These are phyloP conservation scores for Elysia crispata DNA, from an alignment of 2,888 invertebrate species.

Conservation along the genomic window DNA sequence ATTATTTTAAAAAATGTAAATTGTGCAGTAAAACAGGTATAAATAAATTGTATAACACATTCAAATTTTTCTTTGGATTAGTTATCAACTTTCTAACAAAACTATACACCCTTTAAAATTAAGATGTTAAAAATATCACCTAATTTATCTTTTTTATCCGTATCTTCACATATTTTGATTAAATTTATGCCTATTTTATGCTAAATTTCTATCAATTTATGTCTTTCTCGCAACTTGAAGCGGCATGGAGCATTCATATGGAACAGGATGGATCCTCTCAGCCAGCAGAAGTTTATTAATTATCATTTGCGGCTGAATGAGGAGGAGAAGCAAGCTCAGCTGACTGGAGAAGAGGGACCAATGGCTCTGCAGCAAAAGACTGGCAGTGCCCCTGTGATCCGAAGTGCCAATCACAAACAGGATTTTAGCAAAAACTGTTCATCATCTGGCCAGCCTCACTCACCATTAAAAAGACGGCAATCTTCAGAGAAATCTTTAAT, in stretches of 20 bases:
- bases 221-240: conserved; percentile 53
- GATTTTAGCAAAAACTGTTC: no score
- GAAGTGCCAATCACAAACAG: conserved; percentile 25
- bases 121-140: no score
- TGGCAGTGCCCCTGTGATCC: conserved; percentile 12
- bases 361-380: background rate
- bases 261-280: conserved; percentile 60
- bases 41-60: no score
- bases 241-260: conserved; percentile 70
- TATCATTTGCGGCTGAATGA: conserved; percentile 52
- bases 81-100: no score
- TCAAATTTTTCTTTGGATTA: no score
- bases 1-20: no score
- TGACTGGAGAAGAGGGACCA: conserved; percentile 15
- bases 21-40: no score
- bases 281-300: conserved; percentile 60
- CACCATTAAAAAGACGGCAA: no score
- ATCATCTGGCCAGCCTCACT: no score
- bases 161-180: background rate
- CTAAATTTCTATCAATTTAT: background rate
- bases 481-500: no score
- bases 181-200: no score
- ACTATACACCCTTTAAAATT: no score
- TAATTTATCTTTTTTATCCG: background rate
- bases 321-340: conserved; percentile 29